Evolutionary conservation across 2,888 invertebrate genomes (phyloP), one percentile per base, ranked within the genome.

Genomic region (Pteria penguin): DNA sequence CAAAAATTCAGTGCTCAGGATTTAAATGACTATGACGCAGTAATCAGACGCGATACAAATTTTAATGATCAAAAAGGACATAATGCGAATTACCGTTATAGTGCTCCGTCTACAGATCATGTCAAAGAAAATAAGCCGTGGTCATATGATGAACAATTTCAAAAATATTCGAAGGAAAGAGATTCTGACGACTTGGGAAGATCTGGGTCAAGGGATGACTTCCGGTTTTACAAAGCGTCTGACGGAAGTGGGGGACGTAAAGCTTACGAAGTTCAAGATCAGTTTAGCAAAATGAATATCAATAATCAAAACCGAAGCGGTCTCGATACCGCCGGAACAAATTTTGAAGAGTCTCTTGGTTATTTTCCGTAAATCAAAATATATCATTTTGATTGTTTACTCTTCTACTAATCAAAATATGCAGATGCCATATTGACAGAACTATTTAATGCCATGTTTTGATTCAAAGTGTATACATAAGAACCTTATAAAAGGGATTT

Each of bases 321-420:
- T 18, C 36, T 67, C 4, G 26, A 72, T 24, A 76, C 76, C 4
- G 31, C 70, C 32, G 78, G 78, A 8, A 82, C 78, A 45, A 82
- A 88, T 70, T 88, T 89, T 74, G 89, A 88, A 75, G 81, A 85
- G 45, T 83, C 84, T 0, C 78, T 89, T 5, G 89, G 89, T 70
- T 89, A 89, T 76, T 86, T 86, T 63, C 88, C 88, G n/a, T 89
- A n/a, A n/a, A n/a, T n/a, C n/a, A n/a, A n/a, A n/a, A n/a, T n/a
- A n/a, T n/a, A n/a, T n/a, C n/a, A n/a, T n/a, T n/a, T n/a, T n/a
- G n/a, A n/a, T n/a, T n/a, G n/a, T n/a, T n/a, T n/a, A n/a, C n/a
- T n/a, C n/a, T n/a, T n/a, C n/a, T n/a, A n/a, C n/a, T n/a, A n/a
- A n/a, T n/a, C n/a, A n/a, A n/a, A n/a, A n/a, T n/a, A n/a, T n/a